Base-by-base conservation (phyloP, 1,140 invertebrate species). In the Aplysia californica region DNA sequence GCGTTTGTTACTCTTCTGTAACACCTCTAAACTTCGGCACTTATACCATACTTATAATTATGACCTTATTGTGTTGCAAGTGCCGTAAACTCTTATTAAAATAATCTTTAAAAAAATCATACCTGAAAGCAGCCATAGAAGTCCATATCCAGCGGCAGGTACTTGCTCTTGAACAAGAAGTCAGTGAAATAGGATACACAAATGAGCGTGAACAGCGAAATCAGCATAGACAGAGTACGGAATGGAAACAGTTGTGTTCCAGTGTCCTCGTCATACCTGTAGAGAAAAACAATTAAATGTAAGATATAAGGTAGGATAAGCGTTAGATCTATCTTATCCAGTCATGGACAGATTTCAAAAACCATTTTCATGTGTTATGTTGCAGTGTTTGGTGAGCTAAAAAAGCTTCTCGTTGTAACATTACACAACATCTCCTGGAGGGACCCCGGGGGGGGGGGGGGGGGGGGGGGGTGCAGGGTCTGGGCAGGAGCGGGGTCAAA, bases 81-180 rank as follows among this genome's bases (percentile, higher is more conserved):
- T n/a, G n/a, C n/a, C n/a, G n/a, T n/a, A n/a, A n/a, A n/a, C n/a
- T n/a, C n/a, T n/a, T n/a, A n/a, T n/a, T n/a, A n/a, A n/a, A n/a
- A n/a, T n/a, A n/a, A n/a, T n/a, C n/a, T n/a, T n/a, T n/a, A n/a
- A n/a, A n/a, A n/a, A n/a, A n/a, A n/a, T n/a, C n/a, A n/a, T n/a
- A 75, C 96, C 0, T 96, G 96, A 81, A 99, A 98, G 90, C 87
- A 88, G 21, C 80, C 70, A 64, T 88, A 88, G 23, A 88, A 41
- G 69, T 89, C 88, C 75, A 77, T 84, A 33, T 80, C 67, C 55
- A 69, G 79, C 5, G 84, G 78, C 21, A 89, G 36, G 4, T 70
- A 80, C 15, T 66, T 61, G 1, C 65, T 78, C 38, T 90, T 0
- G 94, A 91, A 91, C 3, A 90, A 68, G 64, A 82, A 84, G 20